Percentiles rank a stretch among this genome's conserved stretches.
phyloP scores from a whole-genome alignment of 2,888 invertebrate genomes.

The Drosophila stalkeri region DNA sequence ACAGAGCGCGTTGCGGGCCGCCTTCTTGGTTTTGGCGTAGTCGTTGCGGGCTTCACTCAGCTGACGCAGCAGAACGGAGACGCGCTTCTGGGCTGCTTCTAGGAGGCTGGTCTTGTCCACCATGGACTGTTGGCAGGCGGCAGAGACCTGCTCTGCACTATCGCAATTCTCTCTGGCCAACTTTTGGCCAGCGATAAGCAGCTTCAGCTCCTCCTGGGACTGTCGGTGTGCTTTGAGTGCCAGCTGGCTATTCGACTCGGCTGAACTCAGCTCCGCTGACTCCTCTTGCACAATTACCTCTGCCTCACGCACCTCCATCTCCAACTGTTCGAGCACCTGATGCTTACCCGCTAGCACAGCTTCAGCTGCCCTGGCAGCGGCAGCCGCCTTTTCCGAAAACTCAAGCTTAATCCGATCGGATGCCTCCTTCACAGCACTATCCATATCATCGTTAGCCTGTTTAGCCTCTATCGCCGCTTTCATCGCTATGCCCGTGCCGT shows the following conservation, averaged over 20 bases:
- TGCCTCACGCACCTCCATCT: conserved; percentile 89
- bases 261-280: conserved; percentile 87
- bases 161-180: conserved; percentile 86
- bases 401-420: conserved; percentile 90
- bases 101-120: conserved; percentile 88
- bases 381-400: conserved; percentile 89
- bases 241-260: conserved; percentile 87
- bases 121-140: conserved; percentile 87
- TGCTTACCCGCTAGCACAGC: conserved; percentile 89
- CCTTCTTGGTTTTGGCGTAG: conserved; percentile 88
- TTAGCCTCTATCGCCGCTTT: conserved; percentile 89
- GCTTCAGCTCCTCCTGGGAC: conserved; percentile 86
- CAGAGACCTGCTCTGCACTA: conserved; percentile 87
- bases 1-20: conserved; percentile 88
- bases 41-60: conserved; percentile 88
- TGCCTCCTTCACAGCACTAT: conserved; percentile 90
- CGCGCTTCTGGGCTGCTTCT: conserved; percentile 88
- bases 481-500: conserved; percentile 88
- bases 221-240: conserved; percentile 88
- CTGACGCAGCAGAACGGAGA: conserved; percentile 88
- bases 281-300: conserved; percentile 88
- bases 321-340: conserved; percentile 88
- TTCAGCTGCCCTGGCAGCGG: conserved; percentile 90
- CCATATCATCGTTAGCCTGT: conserved; percentile 84
- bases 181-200: conserved; percentile 84